Conservation (phyloP, 2,888 invertebrate genomes). For the Andrena haemorrhoa region DNA sequence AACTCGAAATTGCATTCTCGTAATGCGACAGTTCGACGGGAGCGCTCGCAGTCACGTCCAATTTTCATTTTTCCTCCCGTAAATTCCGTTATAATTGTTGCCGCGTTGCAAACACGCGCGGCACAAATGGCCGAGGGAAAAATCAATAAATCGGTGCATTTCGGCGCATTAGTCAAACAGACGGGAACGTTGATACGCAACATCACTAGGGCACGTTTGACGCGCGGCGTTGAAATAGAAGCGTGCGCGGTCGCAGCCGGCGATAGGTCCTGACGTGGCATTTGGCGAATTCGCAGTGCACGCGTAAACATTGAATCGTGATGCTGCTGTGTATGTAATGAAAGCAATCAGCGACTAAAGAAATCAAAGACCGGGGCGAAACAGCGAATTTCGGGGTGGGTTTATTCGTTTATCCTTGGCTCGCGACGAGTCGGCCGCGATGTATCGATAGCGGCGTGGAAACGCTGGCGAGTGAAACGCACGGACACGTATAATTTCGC, state of each 20-base stretch:
- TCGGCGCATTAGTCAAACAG: slow-evolving; percentile 37
- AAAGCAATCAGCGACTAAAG: neutral
- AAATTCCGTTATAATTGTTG: slow-evolving; percentile 26
- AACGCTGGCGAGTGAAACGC: neutral
- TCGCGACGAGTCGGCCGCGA: neutral
- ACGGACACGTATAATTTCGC: slow-evolving; percentile 34
- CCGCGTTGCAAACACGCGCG: slow-evolving; percentile 14
- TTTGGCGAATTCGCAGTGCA: neutral
- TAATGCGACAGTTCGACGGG: no score
- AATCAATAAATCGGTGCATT: slow-evolving; percentile 48
- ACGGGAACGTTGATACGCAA: slow-evolving; percentile 28
- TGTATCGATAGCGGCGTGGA: neutral
- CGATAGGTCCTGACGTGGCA: neutral
- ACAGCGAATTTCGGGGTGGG: neutral
- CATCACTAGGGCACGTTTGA: slow-evolving; percentile 3
- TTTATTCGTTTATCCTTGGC: neutral
- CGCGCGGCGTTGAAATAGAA: neutral
- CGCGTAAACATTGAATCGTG: neutral
- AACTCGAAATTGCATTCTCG: neutral
- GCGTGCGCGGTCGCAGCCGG: neutral
- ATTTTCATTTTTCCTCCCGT: neutral
- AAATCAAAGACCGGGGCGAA: neutral
- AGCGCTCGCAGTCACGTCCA: neutral
- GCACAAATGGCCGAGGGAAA: slow-evolving; percentile 35
- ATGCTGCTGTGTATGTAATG: neutral